phyloP scores from a whole-genome alignment of 2,888 invertebrate species.

The Caenorhabditis sp. region DNA sequence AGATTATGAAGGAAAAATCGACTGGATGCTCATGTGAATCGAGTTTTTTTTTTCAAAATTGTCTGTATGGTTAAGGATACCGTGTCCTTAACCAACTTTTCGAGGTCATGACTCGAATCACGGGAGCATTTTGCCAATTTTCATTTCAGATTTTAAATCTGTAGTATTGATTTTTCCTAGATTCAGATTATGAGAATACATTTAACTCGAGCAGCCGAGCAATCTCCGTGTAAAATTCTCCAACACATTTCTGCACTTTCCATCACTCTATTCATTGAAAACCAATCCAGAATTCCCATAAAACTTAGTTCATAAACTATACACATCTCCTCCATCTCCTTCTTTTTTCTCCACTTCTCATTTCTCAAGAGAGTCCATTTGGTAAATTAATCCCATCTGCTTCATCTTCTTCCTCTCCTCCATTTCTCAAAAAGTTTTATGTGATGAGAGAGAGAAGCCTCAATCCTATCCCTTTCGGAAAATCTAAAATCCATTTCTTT shows the following conservation, averaged over 20 bases:
- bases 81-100: no score
- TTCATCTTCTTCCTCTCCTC: slow-evolving; percentile 15
- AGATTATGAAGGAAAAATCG: no score
- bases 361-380: slow-evolving; percentile 18
- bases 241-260: not conserved
- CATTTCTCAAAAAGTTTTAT: slow-evolving; percentile 35
- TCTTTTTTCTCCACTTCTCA: not conserved
- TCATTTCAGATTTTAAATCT: no score
- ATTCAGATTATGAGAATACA: no score
- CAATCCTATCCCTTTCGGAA: not conserved
- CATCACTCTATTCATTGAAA: not conserved
- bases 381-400: slow-evolving; percentile 41
- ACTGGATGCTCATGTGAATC: no score
- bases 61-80: no score
- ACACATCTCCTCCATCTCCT: not conserved
- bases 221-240: not conserved
- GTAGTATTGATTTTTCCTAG: no score
- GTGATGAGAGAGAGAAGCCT: not conserved
- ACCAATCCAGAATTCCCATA: slow-evolving; percentile 11
- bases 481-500: not conserved
- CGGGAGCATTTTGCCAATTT: no score
- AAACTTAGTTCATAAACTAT: slow-evolving; percentile 15
- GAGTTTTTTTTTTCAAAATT: no score
- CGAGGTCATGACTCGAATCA: no score
- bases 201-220: no score